phyloP scores from a whole-genome alignment of 2,113 vertebrate species.

The Takifugu flavidus region DNA sequence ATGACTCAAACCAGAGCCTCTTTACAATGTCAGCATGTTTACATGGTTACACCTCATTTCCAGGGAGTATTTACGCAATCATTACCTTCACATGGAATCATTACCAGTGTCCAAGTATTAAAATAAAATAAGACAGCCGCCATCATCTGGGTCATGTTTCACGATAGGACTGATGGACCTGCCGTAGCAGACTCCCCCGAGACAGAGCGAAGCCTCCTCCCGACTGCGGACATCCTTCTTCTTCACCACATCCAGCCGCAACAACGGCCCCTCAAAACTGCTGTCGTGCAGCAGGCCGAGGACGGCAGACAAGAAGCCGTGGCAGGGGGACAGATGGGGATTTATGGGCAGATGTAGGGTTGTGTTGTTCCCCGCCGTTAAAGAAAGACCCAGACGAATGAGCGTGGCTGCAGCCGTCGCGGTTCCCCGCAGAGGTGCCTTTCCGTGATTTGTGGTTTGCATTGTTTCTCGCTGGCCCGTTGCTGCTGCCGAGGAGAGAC shows the following conservation, averaged over 20 bases:
- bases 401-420: not conserved
- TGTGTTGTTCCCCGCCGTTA: slow-evolving; percentile 4
- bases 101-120: not conserved
- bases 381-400: not conserved
- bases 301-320: not conserved
- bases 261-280: slow-evolving; percentile 37
- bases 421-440: not conserved
- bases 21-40: too few species aligned
- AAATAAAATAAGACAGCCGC: slow-evolving; percentile 31
- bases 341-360: slow-evolving; percentile 1
- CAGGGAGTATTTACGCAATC: not conserved
- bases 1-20: too few species aligned
- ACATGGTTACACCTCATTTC: slow-evolving; percentile 3
- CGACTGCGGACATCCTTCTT: slow-evolving; percentile 2
- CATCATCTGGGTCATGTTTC: slow-evolving; percentile 58
- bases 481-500: not conserved
- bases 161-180: slow-evolving; percentile 34
- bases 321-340: slow-evolving; percentile 2
- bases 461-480: slow-evolving; percentile 6
- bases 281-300: slow-evolving; percentile 7
- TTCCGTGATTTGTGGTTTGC: slow-evolving; percentile 3
- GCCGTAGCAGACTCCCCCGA: slow-evolving; percentile 34
- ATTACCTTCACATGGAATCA: too few species aligned
- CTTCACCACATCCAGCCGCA: slow-evolving; percentile 15
- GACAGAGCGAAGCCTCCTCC: slow-evolving; percentile 38